Percentiles rank a stretch among this genome's conserved stretches.
Evolutionary conservation across 2,113 vertebrate species (phyloP).

Genomic region (Thalassoma bifasciatum): DNA sequence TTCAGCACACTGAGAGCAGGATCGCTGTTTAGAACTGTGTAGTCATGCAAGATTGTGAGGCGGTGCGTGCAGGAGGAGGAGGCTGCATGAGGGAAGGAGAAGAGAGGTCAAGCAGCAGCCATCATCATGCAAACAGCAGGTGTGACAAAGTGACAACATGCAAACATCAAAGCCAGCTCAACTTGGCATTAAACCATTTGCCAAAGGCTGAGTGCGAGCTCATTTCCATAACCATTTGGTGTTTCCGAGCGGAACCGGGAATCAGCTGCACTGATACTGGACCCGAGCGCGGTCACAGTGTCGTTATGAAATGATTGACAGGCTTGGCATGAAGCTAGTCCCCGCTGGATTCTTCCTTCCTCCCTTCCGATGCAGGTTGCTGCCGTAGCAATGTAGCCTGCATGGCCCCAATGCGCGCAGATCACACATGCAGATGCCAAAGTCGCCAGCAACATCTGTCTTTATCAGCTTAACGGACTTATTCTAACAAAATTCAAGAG

Average conservation of each 20-base stretch:
- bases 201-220: conserved; percentile 4
- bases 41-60: conserved; percentile 16
- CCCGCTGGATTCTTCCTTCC: conserved; percentile 33
- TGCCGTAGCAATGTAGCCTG: conserved; percentile 31
- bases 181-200: conserved; percentile 60
- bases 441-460: conserved; percentile 20
- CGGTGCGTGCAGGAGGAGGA: conserved; percentile 33
- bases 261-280: background rate
- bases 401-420: conserved; percentile 27
- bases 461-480: background rate
- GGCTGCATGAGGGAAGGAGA: conserved; percentile 23
- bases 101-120: conserved; percentile 61
- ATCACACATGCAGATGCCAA: conserved; percentile 1
- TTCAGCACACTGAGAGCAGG: conserved; percentile 6
- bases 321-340: conserved; percentile 35
- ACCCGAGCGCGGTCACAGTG: conserved; percentile 17
- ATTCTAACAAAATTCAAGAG: background rate
- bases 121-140: conserved; percentile 68
- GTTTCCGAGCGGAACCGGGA: background rate
- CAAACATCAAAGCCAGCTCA: conserved; percentile 62
- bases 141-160: conserved; percentile 73
- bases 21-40: background rate
- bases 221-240: conserved; percentile 52
- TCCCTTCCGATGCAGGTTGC: conserved; percentile 23
- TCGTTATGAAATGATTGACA: conserved; percentile 62